These are phyloP conservation scores for Anthoscopus minutus DNA, from an alignment of 2,113 vertebrate species.

Conservation along the genomic window DNA sequence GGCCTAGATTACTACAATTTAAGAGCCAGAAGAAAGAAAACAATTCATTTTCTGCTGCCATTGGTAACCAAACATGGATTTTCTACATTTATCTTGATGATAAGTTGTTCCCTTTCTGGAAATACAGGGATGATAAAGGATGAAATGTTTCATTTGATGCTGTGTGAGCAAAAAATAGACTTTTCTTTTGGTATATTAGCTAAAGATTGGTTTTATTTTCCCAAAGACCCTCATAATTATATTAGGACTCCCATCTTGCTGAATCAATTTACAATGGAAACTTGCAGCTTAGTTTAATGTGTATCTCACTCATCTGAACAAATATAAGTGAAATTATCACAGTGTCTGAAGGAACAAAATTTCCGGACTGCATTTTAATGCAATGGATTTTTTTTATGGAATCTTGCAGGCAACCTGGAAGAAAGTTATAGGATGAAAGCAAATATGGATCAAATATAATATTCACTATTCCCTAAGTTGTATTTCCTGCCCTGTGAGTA, in stretches of 20 bases:
- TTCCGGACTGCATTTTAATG: not conserved
- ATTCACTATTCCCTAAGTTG: not conserved
- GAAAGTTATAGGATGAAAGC: not conserved
- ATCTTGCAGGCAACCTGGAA: not conserved
- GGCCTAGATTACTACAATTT: not conserved
- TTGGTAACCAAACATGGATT: not conserved
- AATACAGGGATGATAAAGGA: not conserved
- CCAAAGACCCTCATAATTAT: not conserved
- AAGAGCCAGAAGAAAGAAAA: not conserved
- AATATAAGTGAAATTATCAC: not conserved
- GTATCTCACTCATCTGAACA: not conserved
- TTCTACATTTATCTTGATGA: not conserved
- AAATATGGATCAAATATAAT: not conserved
- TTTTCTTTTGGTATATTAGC: not conserved
- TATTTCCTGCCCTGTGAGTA: not conserved
- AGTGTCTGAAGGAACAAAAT: not conserved
- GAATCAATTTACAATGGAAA: not conserved
- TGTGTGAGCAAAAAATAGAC: not conserved
- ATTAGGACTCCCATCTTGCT: not conserved
- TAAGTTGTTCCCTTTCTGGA: not conserved
- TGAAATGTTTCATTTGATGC: not conserved
- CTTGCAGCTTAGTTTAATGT: not conserved
- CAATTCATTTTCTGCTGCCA: not conserved
- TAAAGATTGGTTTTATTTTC: not conserved
- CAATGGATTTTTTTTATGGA: not conserved